These are phyloP conservation scores for Forpus xanthops DNA, from an alignment of 2,797 vertebrate genomes.

Conservation along the genomic window DNA sequence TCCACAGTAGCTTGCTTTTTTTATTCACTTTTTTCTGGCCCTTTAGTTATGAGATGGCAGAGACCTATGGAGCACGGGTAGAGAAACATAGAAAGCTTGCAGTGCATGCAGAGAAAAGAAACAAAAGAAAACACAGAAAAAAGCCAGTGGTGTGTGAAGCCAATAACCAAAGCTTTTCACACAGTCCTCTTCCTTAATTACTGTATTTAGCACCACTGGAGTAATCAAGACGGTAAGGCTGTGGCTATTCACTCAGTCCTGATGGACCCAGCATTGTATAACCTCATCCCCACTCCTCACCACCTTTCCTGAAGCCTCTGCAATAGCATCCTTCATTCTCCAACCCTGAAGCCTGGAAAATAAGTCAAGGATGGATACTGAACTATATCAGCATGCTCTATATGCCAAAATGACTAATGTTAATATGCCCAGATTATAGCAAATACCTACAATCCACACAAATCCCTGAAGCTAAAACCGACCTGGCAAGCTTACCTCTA, in stretches of 20 bases:
- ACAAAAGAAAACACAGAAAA: neutral
- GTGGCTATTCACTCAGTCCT: conserved; percentile 1
- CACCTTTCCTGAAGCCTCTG: neutral
- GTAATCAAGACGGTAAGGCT: neutral
- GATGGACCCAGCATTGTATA: neutral
- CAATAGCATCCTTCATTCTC: neutral
- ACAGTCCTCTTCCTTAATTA: conserved; percentile 43
- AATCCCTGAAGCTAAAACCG: neutral
- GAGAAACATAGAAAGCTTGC: neutral
- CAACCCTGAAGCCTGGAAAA: neutral
- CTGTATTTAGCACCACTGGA: neutral
- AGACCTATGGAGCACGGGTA: neutral
- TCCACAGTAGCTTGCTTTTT: neutral
- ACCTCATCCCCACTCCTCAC: neutral
- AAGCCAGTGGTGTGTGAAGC: neutral
- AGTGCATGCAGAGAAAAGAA: neutral
- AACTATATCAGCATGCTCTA: neutral
- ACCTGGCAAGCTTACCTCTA: neutral
- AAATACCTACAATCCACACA: neutral
- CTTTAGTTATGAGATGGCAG: neutral
- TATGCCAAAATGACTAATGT: neutral
- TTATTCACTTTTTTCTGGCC: neutral
- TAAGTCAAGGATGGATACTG: neutral
- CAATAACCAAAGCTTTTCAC: conserved; percentile 35
- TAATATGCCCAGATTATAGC: neutral